These are phyloP conservation scores for Cerastoderma edule DNA, from an alignment of 2,888 invertebrate genomes.

Conservation along the genomic window DNA sequence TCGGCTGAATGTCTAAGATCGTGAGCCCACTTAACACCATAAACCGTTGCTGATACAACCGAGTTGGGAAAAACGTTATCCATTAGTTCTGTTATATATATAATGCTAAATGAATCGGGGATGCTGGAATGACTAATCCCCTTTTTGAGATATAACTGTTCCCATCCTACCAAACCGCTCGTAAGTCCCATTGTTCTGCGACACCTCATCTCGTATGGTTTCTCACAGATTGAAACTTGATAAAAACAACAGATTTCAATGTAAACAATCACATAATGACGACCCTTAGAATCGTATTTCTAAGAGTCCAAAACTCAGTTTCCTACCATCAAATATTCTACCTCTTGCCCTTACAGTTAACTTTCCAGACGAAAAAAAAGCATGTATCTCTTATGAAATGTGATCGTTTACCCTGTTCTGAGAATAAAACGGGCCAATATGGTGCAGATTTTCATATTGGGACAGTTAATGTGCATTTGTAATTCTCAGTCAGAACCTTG, in stretches of 20 bases:
- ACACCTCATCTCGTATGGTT: not conserved
- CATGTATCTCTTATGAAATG: constrained; percentile 20
- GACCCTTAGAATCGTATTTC: constrained; percentile 14
- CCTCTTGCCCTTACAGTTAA: constrained; percentile 27
- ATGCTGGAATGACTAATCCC: constrained; percentile 32
- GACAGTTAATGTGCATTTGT: constrained; percentile 29
- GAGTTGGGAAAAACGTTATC: constrained; percentile 32
- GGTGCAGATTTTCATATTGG: constrained; percentile 37
- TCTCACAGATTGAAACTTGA: constrained; percentile 15
- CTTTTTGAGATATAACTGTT: constrained; percentile 36
- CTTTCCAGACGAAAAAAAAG: constrained; percentile 22
- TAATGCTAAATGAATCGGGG: constrained; percentile 43
- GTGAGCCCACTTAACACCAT: constrained; percentile 44
- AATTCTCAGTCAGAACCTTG: constrained; percentile 37
- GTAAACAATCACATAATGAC: not conserved
- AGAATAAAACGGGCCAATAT: constrained; percentile 39
- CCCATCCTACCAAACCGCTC: constrained; percentile 35
- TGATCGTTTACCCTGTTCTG: constrained; percentile 1
- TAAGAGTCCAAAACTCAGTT: constrained; percentile 30
- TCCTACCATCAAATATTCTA: constrained; percentile 33
- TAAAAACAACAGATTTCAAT: constrained; percentile 16
- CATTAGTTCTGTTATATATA: constrained; percentile 43
- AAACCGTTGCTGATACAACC: constrained; percentile 34
- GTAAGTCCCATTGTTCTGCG: constrained; percentile 24
- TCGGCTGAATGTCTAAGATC: constrained; percentile 19